phyloP scores from a whole-genome alignment of 2,797 vertebrate genomes.

The Xenentodon cancila region DNA sequence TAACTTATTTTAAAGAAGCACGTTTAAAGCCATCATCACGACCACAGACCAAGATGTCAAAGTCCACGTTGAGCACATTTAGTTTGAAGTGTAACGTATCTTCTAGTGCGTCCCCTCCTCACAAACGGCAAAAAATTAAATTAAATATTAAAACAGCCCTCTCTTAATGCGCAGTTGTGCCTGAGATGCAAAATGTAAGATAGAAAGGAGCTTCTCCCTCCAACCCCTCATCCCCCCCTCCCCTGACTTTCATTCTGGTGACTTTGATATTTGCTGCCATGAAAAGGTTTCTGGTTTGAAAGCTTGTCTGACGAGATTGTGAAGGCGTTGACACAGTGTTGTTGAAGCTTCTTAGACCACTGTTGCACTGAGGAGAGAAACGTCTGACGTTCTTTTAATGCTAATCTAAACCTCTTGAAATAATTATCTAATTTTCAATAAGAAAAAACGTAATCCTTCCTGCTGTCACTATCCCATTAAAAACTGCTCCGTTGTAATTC shows the following conservation, averaged over 20 bases:
- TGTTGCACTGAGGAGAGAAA: conserved; percentile 75
- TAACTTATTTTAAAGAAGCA: background rate
- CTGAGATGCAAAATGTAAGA: conserved; percentile 60
- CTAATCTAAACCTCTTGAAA: conserved; percentile 32
- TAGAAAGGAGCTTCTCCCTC: conserved; percentile 58
- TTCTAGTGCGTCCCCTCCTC: conserved; percentile 14
- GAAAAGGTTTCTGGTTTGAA: conserved; percentile 40
- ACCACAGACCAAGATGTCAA: conserved; percentile 26
- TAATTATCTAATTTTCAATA: conserved; percentile 42
- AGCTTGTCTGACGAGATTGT: conserved; percentile 9
- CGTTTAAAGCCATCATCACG: conserved; percentile 15
- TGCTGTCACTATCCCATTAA: conserved; percentile 43
- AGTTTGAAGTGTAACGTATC: conserved; percentile 8
- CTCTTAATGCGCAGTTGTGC: conserved; percentile 53
- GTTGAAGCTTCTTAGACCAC: conserved; percentile 70
- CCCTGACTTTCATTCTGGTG: conserved; percentile 50
- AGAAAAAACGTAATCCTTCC: conserved; percentile 30
- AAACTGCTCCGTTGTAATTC: conserved; percentile 33
- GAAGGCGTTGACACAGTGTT: conserved; percentile 29
- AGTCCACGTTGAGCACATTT: conserved; percentile 17
- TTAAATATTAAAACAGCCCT: conserved; percentile 33
- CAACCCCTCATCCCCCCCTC: too few species aligned
- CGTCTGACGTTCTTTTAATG: conserved; percentile 30
- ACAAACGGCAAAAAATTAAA: conserved; percentile 31
- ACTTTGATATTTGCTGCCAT: conserved; percentile 64